Conservation (phyloP, 2,113 vertebrate species). For the Plecotus auritus region DNA sequence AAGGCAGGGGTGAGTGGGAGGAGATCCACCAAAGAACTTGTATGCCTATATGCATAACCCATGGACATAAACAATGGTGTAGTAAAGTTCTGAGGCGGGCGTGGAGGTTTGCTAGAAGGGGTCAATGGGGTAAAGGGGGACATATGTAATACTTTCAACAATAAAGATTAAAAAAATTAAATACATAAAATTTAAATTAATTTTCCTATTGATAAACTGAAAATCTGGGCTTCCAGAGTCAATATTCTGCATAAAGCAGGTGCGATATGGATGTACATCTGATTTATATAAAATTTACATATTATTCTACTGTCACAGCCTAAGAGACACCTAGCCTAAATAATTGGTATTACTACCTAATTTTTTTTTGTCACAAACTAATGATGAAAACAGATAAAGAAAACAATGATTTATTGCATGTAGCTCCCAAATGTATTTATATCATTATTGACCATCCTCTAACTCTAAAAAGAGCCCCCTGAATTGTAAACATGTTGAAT, state of each 20-base stretch:
- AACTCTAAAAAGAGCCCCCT: not conserved
- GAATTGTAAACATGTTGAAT: not conserved
- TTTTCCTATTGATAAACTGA: not conserved
- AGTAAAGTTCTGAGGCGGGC: no score
- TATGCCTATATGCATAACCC: no score
- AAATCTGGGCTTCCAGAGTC: not conserved
- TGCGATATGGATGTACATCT: not conserved
- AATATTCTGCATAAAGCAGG: not conserved
- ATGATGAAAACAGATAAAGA: not conserved
- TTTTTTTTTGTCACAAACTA: not conserved
- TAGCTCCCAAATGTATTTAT: not conserved
- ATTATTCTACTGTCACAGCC: not conserved
- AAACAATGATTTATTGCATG: not conserved
- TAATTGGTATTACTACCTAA: not conserved
- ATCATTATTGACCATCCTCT: not conserved
- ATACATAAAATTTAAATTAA: not conserved
- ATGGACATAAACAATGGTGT: not conserved
- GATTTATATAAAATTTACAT: not conserved
- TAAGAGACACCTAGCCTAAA: not conserved
- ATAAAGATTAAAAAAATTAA: not conserved
- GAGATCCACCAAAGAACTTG: no score
- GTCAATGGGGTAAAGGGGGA: no score
- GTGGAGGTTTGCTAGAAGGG: no score
- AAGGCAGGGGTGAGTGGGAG: no score
- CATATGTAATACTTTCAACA: no score